These are phyloP conservation scores for Limulus polyphemus DNA, from an alignment of 2,888 invertebrate species.

Conservation along the genomic window DNA sequence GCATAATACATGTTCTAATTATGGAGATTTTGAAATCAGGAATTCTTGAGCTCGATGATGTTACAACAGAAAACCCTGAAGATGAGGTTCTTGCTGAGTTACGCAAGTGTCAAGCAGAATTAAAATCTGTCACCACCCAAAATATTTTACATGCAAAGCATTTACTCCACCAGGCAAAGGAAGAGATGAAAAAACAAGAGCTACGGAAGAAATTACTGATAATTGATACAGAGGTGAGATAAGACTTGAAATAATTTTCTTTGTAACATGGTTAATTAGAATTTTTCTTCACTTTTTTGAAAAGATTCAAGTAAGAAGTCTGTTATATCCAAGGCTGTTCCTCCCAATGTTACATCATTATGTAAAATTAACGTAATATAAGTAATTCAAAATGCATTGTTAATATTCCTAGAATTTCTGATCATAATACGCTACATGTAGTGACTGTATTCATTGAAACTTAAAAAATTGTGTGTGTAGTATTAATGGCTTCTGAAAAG, in stretches of 20 bases:
- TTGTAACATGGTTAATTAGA: slow-evolving; percentile 1
- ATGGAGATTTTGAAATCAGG: slow-evolving; percentile 25
- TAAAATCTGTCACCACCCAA: slow-evolving; percentile 42
- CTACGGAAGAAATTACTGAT: slow-evolving; percentile 59
- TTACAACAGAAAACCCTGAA: slow-evolving; percentile 37
- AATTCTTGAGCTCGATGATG: slow-evolving; percentile 35
- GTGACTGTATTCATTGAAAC: too few relatives aligned
- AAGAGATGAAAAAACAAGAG: slow-evolving; percentile 64
- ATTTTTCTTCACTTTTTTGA: slow-evolving; percentile 3
- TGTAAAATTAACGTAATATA: too few relatives aligned
- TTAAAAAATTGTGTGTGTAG: too few relatives aligned
- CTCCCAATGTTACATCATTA: too few relatives aligned
- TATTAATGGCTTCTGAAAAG: too few relatives aligned
- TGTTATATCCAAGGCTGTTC: too few relatives aligned
- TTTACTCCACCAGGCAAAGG: slow-evolving; percentile 56
- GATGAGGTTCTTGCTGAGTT: slow-evolving; percentile 82
- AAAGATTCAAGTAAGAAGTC: too few relatives aligned
- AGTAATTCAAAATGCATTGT: too few relatives aligned
- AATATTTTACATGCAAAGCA: slow-evolving; percentile 59
- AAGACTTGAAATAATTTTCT: not conserved
- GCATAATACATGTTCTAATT: too few relatives aligned
- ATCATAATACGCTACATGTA: too few relatives aligned
- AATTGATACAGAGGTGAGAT: slow-evolving; percentile 45
- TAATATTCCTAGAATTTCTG: too few relatives aligned
- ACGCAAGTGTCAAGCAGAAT: slow-evolving; percentile 69